A percentile compares a stretch with the other conserved stretches of the same genome.
These are phyloP conservation scores for Oreotrochilus melanogaster DNA, from an alignment of 2,113 vertebrate species.

Conservation along the genomic window DNA sequence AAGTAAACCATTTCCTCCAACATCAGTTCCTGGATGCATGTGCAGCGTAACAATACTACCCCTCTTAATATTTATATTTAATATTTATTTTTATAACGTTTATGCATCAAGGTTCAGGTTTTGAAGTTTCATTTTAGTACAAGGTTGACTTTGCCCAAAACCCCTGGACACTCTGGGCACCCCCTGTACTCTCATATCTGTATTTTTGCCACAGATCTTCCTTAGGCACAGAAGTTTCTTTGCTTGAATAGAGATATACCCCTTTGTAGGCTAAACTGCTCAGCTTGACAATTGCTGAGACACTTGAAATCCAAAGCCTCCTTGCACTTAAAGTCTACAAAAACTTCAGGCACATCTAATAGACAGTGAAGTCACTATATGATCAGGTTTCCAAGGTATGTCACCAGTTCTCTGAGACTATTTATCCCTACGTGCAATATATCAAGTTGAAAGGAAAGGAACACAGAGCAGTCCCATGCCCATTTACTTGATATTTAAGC, in stretches of 20 bases:
- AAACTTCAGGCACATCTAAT: neutral
- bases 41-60: rapidly evolving
- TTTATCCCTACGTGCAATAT: neutral
- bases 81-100: neutral
- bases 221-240: neutral
- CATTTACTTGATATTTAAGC: neutral
- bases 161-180: neutral
- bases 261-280: neutral
- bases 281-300: neutral
- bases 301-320: neutral
- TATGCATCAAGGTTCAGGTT: neutral
- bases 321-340: neutral
- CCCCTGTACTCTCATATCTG: neutral
- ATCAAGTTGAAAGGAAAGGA: neutral
- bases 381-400: neutral
- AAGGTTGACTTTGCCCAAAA: neutral
- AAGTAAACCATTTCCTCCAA: neutral
- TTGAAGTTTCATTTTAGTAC: neutral
- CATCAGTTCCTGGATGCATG: neutral
- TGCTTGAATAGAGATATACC: neutral
- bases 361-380: neutral
- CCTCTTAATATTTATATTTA: too few species aligned
- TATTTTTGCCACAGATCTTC: neutral
- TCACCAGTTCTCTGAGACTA: neutral
- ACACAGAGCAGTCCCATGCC: neutral